Conservation (phyloP, 30 jellyfish, hydroid and myxozoan species). For the Turritopsis dohrnii region DNA sequence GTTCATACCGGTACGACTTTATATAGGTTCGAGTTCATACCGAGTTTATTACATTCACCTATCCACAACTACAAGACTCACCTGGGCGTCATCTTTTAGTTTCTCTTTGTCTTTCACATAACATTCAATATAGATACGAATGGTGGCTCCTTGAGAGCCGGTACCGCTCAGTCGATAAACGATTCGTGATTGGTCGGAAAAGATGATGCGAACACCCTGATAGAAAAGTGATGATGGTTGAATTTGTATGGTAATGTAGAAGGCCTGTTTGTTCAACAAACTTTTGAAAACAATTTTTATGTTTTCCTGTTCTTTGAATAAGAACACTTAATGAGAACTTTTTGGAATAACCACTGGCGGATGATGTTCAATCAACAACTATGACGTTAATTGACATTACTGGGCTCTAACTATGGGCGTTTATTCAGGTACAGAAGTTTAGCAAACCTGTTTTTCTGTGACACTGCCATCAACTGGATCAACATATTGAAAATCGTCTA, state of each 20-base stretch:
- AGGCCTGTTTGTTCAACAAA: too few relatives aligned
- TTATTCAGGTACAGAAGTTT: too few relatives aligned
- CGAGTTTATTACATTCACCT: too few relatives aligned
- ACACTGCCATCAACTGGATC: constrained; percentile 87
- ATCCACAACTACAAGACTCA: neutral
- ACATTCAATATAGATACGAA: constrained; percentile 78
- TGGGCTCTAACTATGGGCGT: too few relatives aligned
- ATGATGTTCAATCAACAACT: too few relatives aligned
- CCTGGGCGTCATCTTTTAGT: constrained; percentile 35
- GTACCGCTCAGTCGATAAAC: constrained; percentile 93
- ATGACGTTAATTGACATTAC: too few relatives aligned
- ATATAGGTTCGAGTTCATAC: too few relatives aligned
- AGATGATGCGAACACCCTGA: constrained; percentile 77
- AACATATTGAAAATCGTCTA: constrained; percentile 61
- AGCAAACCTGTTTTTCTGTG: constrained; percentile 87
- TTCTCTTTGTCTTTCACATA: constrained; percentile 33
- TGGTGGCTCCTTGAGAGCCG: constrained; percentile 77
- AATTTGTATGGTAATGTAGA: neutral
- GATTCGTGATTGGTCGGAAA: constrained; percentile 67
- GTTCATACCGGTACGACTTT: too few relatives aligned
- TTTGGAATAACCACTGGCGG: too few relatives aligned
- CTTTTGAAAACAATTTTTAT: too few relatives aligned
- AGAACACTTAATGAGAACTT: too few relatives aligned
- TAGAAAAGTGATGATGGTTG: neutral
- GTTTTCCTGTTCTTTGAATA: too few relatives aligned